Evolutionary conservation across 1,140 invertebrate species (phyloP), one percentile per base, ranked within the genome.

Genomic region (Drosophila tsacasi): DNA sequence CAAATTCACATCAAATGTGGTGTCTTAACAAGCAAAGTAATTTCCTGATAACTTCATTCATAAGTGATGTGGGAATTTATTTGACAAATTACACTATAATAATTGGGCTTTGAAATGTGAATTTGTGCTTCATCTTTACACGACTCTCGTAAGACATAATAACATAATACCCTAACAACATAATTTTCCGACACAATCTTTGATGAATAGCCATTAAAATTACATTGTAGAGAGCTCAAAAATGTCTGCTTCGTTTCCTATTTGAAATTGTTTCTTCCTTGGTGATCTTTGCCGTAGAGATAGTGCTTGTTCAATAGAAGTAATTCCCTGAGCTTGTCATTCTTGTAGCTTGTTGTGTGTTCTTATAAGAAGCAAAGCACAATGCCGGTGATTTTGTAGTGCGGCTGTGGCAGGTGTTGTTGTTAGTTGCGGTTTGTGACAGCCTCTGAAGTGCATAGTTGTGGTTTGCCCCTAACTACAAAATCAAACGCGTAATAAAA

Each of bases 401-500:
- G 59, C n/a, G 59, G 23, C 64, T 66, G 39, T 44, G 30, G 40
- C 58, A 62, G 57, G 39, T 40, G 37, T 19, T 32, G 37, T 63
- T 63, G 15, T 44, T 63, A 62, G 57, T 44, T 65, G 57, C n/a
- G 63, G 63, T 23, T 35, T 63, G 27, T 25, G 19, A 25, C 58
- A 44, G 9, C 10, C 58, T 63, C 63, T 63, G 63, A 66, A 63
- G 63, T 63, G 63, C 39, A 44, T 35, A 44, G 50, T 40, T 64
- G 62, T 40, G 62, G 62, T 59, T 64, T 30, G 19, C 27, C 3
- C 1, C 21, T 6, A 39, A 55, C 60, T 23, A 13, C n/a, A 30
- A 44, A 25, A 17, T n/a, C 21, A 17, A 21, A 39, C 52, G 15
- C 21, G 17, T 12, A n/a, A 25, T 25, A 25, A 35, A 35, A 66